These are phyloP conservation scores for Halcyon senegalensis DNA, from an alignment of 2,113 vertebrate genomes.

Conservation along the genomic window DNA sequence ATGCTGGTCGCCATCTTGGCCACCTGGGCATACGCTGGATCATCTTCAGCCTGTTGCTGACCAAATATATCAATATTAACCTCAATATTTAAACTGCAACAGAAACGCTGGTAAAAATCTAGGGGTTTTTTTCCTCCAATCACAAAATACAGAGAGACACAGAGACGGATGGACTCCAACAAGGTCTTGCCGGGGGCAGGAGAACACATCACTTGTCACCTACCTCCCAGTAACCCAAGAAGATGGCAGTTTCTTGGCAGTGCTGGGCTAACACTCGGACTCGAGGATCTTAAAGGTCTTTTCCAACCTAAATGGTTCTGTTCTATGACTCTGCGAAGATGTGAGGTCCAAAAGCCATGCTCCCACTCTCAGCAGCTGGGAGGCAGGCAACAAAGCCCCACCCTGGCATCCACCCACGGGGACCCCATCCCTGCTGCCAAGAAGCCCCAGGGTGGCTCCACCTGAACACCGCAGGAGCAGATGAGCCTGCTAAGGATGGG, in stretches of 20 bases:
- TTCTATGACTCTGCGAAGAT: neutral
- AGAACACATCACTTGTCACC: neutral
- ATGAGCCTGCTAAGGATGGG: neutral
- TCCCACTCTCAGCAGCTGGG: neutral
- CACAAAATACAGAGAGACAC: neutral
- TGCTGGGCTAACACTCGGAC: neutral
- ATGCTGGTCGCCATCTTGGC: too few species aligned
- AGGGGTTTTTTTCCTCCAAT: neutral
- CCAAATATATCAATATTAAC: neutral
- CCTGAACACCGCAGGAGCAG: fast-evolving
- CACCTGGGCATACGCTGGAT: neutral
- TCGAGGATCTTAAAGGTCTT: neutral
- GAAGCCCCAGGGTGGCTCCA: neutral
- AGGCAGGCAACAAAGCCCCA: neutral
- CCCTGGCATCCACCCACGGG: fast-evolving
- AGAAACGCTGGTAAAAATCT: fast-evolving
- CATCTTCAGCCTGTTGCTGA: neutral
- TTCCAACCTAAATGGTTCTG: neutral
- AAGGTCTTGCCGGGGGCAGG: neutral
- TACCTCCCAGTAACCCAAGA: neutral
- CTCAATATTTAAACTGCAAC: neutral
- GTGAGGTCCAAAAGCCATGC: fast-evolving
- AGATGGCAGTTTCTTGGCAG: neutral
- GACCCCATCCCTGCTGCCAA: neutral
- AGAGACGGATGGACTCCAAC: neutral